Base-by-base conservation (phyloP, 2,888 invertebrate species). In the Argynnis bischoffii region DNA sequence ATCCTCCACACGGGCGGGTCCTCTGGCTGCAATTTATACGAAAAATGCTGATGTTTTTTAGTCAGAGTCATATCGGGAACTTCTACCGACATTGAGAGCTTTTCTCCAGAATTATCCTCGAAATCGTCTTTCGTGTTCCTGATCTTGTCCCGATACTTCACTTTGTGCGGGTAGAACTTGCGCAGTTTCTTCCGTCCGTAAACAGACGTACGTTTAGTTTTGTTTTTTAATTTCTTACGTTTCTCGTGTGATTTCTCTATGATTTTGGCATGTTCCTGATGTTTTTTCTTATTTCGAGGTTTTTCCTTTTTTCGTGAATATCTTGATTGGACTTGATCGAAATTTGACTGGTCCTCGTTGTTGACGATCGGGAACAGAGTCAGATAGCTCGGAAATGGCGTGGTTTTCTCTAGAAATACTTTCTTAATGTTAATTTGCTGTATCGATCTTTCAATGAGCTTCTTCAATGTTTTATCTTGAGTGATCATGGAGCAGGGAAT, bases 131-230 rank as follows among this genome's bases (percentile, higher is more conserved):
- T 79, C 0, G 41, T 66, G 1, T 71, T 73, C 1, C 64, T 70
- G 6, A 56, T 61, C 66, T 86, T 87, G 55, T 89, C 89, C 51
- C 86, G 89, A 63, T 89, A 85, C 66, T 91, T 91, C n/a, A 88
- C 81, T 70, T 90, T 92, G 76, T 90, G 91, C 1, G 92, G 92
- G 57, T 89, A 92, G 72, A 88, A 92, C 55, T 90, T 91, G 3
- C 85, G 76, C 0, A 90, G 77, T 66, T 88, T 89, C 76, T 87
- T 91, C n/a, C 84, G 75, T 51, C 66, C 79, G 74, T 80, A 85
- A 0, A 83, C 60, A 0, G 82, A 63, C 0, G 81, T 79, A 11
- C 75, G 72, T 64, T 82, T 79, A 2, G 71, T 48, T 0, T 79
- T 80, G 14, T 75, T 80, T 48, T 76, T 78, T 5, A 63, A 69